Base-by-base conservation (phyloP, 2,888 invertebrate genomes). In the Pandemis corylana region DNA sequence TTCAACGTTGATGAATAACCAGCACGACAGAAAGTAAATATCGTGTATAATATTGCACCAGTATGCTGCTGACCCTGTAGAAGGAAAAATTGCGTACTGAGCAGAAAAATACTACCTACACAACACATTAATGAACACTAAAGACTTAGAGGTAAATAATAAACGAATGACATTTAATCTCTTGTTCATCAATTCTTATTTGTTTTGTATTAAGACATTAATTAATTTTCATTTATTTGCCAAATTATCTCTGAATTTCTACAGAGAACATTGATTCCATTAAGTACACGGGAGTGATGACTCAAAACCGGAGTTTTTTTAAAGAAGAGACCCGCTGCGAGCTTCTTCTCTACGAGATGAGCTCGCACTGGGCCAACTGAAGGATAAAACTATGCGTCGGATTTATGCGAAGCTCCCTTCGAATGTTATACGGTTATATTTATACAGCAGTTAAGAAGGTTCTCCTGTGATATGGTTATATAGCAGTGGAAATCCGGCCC, bases 381-480 rank as follows among this genome's bases (percentile, higher is more conserved):
- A 74, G 69, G 65, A 70, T 74, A 74, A 74, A 74, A 74, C 74
- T 74, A 74, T 74, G 74, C 65, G 51, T 56, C 64, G 69, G 74
- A 69, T 74, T 74, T 74, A 74, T 74, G 69, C 69, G 74, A 69
- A 70, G 65, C 65, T 65, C 74, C 74, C 74, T 74, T 70, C 65
- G 69, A 66, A 74, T 70, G 61, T 44, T 74, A 74, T 70, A 74
- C 44, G 61, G 61, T 74, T 74, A 74, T 74, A 74, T 66, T 69
- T 66, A 70, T 74, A 70, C 44, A 74, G 74, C 74, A 70, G 74
- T 74, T 74, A 74, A 74, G 74, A 74, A 70, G 74, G 69, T 74
- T 74, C 66, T 66, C 69, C 61, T 66, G 69, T 70, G 69, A 74
- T 74, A 74, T 70, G 74, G 74, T 74, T 74, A 74, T 74, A 74